Conservation (phyloP, 2,113 vertebrate genomes). For the Neotragus pygmaeus region DNA sequence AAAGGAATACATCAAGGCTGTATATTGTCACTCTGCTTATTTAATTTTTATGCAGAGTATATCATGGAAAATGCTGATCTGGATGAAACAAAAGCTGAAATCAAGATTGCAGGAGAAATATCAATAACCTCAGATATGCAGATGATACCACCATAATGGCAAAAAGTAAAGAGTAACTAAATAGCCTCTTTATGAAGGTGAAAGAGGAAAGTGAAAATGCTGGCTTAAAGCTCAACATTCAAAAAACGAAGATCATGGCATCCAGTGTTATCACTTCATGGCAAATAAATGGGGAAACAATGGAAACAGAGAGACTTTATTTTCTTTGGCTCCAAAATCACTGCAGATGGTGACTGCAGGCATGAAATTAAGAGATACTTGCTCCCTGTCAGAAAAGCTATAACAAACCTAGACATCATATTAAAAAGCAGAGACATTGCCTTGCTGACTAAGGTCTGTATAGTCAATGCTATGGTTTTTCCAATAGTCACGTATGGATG, state of each 20-base stretch:
- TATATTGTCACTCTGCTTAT: not conserved
- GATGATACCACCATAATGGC: not conserved
- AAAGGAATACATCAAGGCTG: not conserved
- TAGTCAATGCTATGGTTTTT: not conserved
- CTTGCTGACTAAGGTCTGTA: not conserved
- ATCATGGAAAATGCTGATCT: not conserved
- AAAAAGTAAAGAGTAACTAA: not conserved
- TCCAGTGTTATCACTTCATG: not conserved
- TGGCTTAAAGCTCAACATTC: not conserved
- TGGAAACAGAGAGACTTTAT: not conserved
- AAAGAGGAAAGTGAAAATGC: not conserved
- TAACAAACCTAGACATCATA: not conserved
- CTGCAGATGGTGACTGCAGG: not conserved
- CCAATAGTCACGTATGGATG: not conserved
- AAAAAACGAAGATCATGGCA: not conserved
- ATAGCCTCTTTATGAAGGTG: not conserved
- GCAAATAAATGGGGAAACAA: not conserved
- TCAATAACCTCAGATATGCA: not conserved
- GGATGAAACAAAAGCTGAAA: not conserved
- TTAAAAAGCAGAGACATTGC: not conserved
- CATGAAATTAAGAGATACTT: not conserved
- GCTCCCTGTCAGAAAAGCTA: not conserved
- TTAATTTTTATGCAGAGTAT: not conserved
- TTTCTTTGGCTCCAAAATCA: not conserved
- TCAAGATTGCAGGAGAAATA: not conserved